Evolutionary conservation across 53 echinoderm and acorn worm genomes (phyloP), one percentile per base, ranked within the genome.

Genomic region (Crossaster papposus): DNA sequence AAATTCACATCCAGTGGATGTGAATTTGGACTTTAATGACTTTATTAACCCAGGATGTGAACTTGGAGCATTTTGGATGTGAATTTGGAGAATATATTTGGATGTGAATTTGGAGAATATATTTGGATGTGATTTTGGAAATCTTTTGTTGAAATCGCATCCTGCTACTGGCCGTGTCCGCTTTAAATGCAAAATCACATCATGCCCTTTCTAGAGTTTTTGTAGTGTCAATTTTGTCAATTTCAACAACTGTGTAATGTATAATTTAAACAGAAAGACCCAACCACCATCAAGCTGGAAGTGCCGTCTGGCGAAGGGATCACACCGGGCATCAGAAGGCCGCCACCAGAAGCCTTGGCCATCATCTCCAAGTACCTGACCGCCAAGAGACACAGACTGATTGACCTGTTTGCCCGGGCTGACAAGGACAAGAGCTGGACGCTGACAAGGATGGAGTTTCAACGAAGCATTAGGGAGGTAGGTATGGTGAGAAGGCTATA

Each of bases 371-470:
- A 88, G 33, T 92, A 95, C 87, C 90, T 97, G 24, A 36, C 89
- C 1, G 79, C 75, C 36, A 94, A 81, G 58, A 91, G 94, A 63
- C 86, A 92, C 75, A 85, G 97, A 15, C 77, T 97, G 36, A 86
- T 97, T 24, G 97, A 97, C 79, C 90, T 97, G 12, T 97, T 97
- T 92, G 51, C 90, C 10, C 89, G 87, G 79, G 97, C 97, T 11
- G 97, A 97, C 79, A 97, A 97, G 72, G 97, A 97, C 53, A 97
- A 97, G 88, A 97, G 88, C 80, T 97, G 97, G 97, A 87, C 88
- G 64, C 92, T 97, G 76, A 89, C 90, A 18, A 90, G 90, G 29
- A 90, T 90, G 7, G 97, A 97, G 78, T 94, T 97, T 58, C 88
- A 89, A 62, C 79, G 92, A 35, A 90, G 93, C 85, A 93, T 97